Percentiles rank a stretch among this genome's conserved stretches.
phyloP scores from a whole-genome alignment of 1,140 invertebrate genomes.

The Chironomus tepperi region DNA sequence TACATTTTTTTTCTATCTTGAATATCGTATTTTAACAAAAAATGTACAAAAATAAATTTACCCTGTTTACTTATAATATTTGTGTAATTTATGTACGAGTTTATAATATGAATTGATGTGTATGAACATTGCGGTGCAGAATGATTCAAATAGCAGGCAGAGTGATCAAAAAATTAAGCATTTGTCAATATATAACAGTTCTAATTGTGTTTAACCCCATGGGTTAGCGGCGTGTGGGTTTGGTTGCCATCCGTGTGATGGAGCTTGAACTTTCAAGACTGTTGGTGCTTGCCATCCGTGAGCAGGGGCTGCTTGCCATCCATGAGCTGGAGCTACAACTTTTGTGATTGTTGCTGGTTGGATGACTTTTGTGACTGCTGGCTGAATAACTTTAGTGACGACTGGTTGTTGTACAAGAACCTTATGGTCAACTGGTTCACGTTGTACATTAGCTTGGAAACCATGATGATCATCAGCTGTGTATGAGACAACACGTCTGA shows the following conservation, averaged over 20 bases:
- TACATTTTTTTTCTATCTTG: too few species aligned
- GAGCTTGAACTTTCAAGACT: not conserved
- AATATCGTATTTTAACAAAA: too few species aligned
- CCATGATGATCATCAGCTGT: conserved; percentile 40
- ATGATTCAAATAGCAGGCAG: too few species aligned
- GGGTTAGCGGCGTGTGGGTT: too few species aligned
- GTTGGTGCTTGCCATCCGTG: not conserved
- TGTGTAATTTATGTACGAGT: too few species aligned
- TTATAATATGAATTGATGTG: too few species aligned
- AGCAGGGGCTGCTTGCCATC: not conserved
- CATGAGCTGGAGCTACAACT: not conserved
- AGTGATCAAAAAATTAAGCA: too few species aligned
- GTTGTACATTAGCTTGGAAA: conserved; percentile 41
- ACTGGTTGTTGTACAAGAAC: conserved; percentile 42
- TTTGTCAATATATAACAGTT: too few species aligned
- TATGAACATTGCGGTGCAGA: too few species aligned
- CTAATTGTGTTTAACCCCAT: too few species aligned
- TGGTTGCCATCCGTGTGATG: not conserved
- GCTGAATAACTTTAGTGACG: conserved; percentile 41
- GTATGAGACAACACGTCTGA: conserved; percentile 40
- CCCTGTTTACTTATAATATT: too few species aligned
- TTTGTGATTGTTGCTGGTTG: conserved; percentile 4
- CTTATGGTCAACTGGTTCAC: conserved; percentile 29
- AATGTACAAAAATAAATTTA: too few species aligned
- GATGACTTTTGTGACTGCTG: not conserved